Conservation (phyloP, 2,797 vertebrate genomes). For the Alfaro cultratus region DNA sequence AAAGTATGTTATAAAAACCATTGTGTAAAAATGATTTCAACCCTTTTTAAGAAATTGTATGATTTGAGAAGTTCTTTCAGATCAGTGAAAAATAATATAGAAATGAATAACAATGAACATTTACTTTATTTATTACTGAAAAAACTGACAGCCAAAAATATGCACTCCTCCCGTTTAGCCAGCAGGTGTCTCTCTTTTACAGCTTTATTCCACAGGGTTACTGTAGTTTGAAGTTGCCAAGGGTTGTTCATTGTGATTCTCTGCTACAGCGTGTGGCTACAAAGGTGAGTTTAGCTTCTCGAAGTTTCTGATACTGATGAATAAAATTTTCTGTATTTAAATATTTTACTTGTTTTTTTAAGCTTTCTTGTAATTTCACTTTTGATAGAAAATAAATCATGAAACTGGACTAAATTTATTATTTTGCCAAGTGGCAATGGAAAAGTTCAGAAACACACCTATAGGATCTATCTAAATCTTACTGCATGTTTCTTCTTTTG, state of each 20-base stretch:
- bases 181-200: not conserved
- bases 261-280: not conserved
- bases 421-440: not conserved
- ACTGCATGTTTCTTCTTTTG: not conserved
- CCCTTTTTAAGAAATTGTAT: not conserved
- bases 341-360: not conserved
- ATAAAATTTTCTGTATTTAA: not conserved
- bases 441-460: not conserved
- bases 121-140: not conserved
- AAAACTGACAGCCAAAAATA: not conserved
- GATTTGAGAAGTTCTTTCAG: not conserved
- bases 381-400: not conserved
- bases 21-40: too few relatives aligned
- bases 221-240: not conserved
- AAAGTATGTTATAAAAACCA: too few relatives aligned
- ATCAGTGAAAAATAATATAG: not conserved
- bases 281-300: not conserved
- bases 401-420: not conserved
- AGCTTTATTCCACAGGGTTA: not conserved
- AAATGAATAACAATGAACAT: too few relatives aligned
- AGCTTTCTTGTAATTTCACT: not conserved
- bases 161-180: not conserved
- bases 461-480: not conserved
- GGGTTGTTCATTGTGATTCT: not conserved
- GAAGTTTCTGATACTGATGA: not conserved